A percentile compares a stretch with the other conserved stretches of the same genome.
phyloP scores from a whole-genome alignment of 2,797 vertebrate species.

The Gallirallus australis region DNA sequence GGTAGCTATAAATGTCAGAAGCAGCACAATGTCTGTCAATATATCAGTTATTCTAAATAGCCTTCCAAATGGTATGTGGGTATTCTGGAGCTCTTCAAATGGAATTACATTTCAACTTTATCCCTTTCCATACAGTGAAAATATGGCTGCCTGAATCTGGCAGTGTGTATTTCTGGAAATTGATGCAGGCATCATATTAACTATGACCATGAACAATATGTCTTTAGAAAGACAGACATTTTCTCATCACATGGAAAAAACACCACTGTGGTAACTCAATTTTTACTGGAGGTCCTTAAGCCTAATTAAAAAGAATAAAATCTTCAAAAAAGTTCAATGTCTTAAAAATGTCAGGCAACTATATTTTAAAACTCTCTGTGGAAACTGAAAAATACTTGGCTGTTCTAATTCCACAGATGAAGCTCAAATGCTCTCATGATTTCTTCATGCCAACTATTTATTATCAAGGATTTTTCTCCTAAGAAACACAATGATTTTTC shows the following conservation, averaged over 20 bases:
- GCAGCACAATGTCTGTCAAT: neutral
- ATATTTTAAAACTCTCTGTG: neutral
- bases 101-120: neutral
- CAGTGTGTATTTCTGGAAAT: neutral
- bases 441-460: neutral
- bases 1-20: neutral
- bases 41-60: neutral
- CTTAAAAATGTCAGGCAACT: neutral
- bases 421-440: neutral
- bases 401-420: neutral
- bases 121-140: neutral
- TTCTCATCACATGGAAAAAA: neutral
- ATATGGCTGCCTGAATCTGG: neutral
- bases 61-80: neutral
- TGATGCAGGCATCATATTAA: neutral
- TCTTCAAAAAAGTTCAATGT: neutral
- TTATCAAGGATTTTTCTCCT: neutral
- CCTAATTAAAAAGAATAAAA: neutral
- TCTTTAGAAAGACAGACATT: neutral
- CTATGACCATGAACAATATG: neutral
- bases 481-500: constrained; percentile 11
- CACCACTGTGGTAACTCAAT: neutral
- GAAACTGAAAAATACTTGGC: neutral
- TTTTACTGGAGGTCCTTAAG: neutral
- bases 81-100: neutral